These are phyloP conservation scores for Platorchestia sp. DNA, from an alignment of 1,140 invertebrate genomes.

Conservation along the genomic window DNA sequence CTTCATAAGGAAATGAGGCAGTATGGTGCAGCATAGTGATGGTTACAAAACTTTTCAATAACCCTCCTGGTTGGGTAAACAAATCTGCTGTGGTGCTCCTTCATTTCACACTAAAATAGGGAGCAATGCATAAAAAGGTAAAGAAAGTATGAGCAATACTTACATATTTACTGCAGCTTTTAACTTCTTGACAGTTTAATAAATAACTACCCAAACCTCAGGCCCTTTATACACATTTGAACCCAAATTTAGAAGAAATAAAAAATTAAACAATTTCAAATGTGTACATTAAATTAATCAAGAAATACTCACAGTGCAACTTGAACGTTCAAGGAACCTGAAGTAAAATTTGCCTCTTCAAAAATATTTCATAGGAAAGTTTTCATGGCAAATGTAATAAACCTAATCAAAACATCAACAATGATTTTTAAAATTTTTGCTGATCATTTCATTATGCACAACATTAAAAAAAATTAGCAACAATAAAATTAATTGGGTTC, in stretches of 20 bases:
- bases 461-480: neutral
- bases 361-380: neutral
- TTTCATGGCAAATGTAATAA: neutral
- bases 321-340: neutral
- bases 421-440: neutral
- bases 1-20: too few relatives aligned
- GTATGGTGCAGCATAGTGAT: too few relatives aligned
- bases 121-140: neutral
- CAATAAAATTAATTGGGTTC: too few relatives aligned
- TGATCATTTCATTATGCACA: neutral
- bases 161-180: conserved; percentile 1
- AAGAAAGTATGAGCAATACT: neutral
- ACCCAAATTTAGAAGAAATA: neutral
- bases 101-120: neutral
- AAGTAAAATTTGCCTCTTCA: neutral
- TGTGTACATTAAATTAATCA: neutral
- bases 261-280: neutral
- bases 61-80: neutral
- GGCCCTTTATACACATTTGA: neutral
- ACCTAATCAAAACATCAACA: neutral
- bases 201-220: neutral
- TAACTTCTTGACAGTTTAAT: neutral
- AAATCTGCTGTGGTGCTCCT: neutral
- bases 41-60: neutral
- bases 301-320: neutral